Evolutionary conservation across 2,797 vertebrate genomes (phyloP).

Genomic region (Basileuterus tristriatus): DNA sequence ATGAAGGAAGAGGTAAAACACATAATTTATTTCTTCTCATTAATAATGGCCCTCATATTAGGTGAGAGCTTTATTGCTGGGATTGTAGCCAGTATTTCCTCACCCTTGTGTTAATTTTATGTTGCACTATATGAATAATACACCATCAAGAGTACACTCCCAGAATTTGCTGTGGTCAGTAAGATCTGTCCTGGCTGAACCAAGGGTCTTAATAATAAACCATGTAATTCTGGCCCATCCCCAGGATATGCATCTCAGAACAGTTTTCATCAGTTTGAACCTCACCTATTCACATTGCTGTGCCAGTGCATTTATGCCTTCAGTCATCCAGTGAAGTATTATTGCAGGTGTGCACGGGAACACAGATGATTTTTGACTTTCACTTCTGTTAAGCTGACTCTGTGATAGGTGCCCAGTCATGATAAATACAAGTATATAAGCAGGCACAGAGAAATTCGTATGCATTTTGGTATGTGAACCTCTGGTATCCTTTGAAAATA

Average conservation of each 20-base stretch:
- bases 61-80: background rate
- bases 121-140: background rate
- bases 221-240: background rate
- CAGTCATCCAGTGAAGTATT: background rate
- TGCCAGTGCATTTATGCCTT: background rate
- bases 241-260: background rate
- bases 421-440: background rate
- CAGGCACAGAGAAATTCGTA: background rate
- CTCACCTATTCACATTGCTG: background rate
- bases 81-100: background rate
- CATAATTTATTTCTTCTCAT: background rate
- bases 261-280: background rate
- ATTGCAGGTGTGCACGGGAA: background rate
- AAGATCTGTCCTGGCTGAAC: background rate
- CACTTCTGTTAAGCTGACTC: background rate
- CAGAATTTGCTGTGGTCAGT: background rate
- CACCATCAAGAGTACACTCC: background rate
- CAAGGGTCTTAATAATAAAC: background rate
- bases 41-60: background rate
- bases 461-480: background rate
- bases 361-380: background rate
- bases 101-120: background rate
- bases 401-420: background rate
- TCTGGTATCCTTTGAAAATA: slow-evolving; percentile 26
- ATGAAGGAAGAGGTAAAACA: background rate